Evolutionary conservation across 2,888 invertebrate genomes (phyloP).

Genomic region (Caenorhabditis sp.): DNA sequence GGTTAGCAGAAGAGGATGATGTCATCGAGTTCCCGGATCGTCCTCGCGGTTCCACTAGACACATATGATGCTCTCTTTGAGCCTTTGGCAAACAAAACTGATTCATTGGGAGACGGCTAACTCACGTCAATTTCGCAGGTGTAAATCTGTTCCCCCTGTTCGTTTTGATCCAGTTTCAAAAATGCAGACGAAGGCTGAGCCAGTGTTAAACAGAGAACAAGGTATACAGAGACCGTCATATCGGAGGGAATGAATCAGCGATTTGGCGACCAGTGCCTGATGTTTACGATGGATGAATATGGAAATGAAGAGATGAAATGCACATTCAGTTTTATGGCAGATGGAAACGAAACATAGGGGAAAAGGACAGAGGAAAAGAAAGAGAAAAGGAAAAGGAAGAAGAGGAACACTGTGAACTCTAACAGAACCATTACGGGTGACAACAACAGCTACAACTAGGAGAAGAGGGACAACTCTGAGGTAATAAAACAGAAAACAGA

Average conservation of each 20-base stretch:
- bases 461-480: not conserved
- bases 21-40: not conserved
- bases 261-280: not conserved
- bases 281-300: not conserved
- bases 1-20: not conserved
- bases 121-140: constrained; percentile 55
- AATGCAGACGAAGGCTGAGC: not conserved
- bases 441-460: not conserved
- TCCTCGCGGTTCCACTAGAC: not conserved
- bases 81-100: not conserved
- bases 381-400: not conserved
- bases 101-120: constrained; percentile 4
- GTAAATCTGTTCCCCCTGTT: constrained; percentile 20
- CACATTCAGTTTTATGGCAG: constrained; percentile 49
- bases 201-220: constrained; percentile 4
- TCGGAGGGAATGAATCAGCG: constrained; percentile 25
- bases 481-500: too few species aligned
- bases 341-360: not conserved
- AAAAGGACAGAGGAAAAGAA: not conserved
- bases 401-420: not conserved
- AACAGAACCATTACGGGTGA: constrained; percentile 1
- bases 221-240: constrained; percentile 8
- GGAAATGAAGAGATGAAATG: constrained; percentile 10
- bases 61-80: not conserved
- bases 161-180: constrained; percentile 9